These are phyloP conservation scores for Drosophila pandora DNA, from an alignment of 1,140 invertebrate genomes.

Conservation along the genomic window DNA sequence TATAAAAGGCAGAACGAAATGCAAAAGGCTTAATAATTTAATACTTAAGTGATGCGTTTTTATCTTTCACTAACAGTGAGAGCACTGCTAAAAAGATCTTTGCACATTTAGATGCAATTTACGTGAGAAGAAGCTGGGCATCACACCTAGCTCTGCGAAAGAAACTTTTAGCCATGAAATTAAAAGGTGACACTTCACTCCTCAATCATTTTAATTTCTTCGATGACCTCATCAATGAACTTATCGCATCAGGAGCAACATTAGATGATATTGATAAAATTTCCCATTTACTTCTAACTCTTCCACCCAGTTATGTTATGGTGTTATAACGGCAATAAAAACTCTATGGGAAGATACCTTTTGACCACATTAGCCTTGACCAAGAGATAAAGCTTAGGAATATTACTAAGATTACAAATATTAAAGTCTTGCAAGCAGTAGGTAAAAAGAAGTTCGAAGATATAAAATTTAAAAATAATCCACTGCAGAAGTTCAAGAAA, in stretches of 20 bases:
- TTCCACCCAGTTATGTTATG: too few species aligned
- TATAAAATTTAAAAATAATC: too few species aligned
- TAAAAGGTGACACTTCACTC: conserved; percentile 6
- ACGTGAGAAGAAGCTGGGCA: conserved; percentile 12
- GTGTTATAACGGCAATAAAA: too few species aligned
- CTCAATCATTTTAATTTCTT: conserved; percentile 9
- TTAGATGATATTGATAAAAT: too few species aligned
- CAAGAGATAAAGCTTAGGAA: too few species aligned
- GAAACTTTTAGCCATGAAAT: conserved; percentile 13
- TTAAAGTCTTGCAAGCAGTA: too few species aligned
- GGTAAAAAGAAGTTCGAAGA: too few species aligned
- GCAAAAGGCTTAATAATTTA: not conserved
- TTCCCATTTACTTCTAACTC: too few species aligned
- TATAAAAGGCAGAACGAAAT: not conserved
- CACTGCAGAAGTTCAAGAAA: too few species aligned
- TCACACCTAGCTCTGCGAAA: conserved; percentile 9
- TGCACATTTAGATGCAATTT: conserved; percentile 5
- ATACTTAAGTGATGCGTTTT: not conserved
- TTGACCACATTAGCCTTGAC: too few species aligned
- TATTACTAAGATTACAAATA: too few species aligned
- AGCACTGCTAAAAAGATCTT: not conserved
- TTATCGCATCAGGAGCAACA: not conserved
- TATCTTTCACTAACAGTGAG: not conserved
- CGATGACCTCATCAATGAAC: not conserved
- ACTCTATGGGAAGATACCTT: too few species aligned